Evolutionary conservation across 2,888 invertebrate genomes (phyloP), one percentile per base, ranked within the genome.

Genomic region (Nomada goodeniana): DNA sequence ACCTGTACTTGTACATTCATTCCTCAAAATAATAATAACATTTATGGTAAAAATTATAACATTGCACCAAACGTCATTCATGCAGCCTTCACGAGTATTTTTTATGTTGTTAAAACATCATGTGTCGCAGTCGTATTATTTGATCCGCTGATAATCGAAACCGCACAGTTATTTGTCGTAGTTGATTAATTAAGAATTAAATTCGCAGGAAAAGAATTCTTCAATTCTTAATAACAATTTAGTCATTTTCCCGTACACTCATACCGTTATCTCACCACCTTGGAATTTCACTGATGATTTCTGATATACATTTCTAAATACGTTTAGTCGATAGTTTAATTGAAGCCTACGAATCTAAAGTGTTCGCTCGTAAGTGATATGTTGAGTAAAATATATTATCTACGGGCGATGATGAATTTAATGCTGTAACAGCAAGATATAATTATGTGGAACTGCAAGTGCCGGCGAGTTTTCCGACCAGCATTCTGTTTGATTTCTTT

Each of bases 281-380:
- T 60, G 53, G 36, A 52, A 63, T 63, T 55, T 82, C 42, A 77
- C 20, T 71, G 69, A 69, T 50, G 60, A 63, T 71, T 63, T 55
- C 63, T 82, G 76, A 44, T 78, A 82, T 44, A 71, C 68, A 71
- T 23, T 63, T 78, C 74, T 74, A 83, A 44, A 65, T 80, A 85
- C 70, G 63, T 67, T 71, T 86, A 86, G 65, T 84, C 64, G 55
- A 83, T 79, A 88, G 50, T 75, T 71, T 82, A 88, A 86, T 79
- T 80, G 85, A 88, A 82, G 74, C 69, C 87, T 87, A 88, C 65
- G 60, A 82, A 82, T 88, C 83, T 90, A 88, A 63, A 88, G 77
- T 86, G 88, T 86, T 88, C 84, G 81, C 74, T 87, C 80, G 83
- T 87, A 87, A 89, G 85, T 91, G 91, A 91, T 91, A 91, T 91